Evolutionary conservation across 2,888 invertebrate genomes (phyloP).

Genomic region (Calameuta pallipes): DNA sequence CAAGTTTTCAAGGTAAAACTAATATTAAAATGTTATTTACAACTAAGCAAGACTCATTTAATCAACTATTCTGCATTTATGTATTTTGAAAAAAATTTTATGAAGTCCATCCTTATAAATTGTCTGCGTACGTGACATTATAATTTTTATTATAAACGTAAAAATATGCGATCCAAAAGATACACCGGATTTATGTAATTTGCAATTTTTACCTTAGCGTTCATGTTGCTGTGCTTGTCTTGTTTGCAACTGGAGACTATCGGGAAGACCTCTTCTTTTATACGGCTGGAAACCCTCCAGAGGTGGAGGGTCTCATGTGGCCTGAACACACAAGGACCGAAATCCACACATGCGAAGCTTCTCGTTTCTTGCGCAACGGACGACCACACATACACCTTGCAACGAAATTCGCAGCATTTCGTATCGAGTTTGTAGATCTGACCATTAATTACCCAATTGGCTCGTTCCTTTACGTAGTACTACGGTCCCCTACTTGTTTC

Average conservation of each 20-base stretch:
- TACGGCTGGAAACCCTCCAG: conserved; percentile 50
- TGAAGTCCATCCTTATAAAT: not conserved
- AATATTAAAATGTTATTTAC: not conserved
- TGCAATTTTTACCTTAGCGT: conserved; percentile 51
- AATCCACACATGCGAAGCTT: conserved; percentile 17
- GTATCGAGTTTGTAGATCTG: not conserved
- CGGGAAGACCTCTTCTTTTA: conserved; percentile 55
- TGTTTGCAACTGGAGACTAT: conserved; percentile 57
- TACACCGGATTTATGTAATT: not conserved
- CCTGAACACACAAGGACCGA: conserved; percentile 10
- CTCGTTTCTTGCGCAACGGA: conserved; percentile 25
- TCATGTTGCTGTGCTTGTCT: conserved; percentile 54
- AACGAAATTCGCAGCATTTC: conserved; percentile 7
- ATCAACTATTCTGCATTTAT: too few relatives aligned
- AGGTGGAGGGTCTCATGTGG: conserved; percentile 26
- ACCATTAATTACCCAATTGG: not conserved
- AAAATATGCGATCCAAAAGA: not conserved
- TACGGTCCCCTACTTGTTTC: not conserved
- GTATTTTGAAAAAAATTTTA: not conserved
- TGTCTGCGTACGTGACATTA: not conserved
- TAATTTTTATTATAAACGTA: not conserved
- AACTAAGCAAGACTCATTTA: too few relatives aligned
- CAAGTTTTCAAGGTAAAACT: not conserved
- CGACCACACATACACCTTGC: not conserved
- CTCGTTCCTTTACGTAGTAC: not conserved